Conservation (phyloP, 2,113 vertebrate genomes). For the Heterochromis multidens region DNA sequence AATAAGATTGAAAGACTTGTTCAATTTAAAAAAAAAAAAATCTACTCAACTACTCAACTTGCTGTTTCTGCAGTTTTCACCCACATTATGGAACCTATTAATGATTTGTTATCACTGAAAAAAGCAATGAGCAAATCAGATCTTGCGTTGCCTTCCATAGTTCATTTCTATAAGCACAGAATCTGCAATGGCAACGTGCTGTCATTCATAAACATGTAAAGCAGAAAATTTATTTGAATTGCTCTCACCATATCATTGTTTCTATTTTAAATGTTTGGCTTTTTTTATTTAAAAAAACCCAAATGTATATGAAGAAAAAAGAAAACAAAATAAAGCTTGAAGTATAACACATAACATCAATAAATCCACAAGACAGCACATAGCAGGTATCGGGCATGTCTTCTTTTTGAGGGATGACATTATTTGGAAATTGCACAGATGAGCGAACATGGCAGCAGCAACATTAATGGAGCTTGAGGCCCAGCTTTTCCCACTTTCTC, state of each 20-base stretch:
- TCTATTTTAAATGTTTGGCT: neutral
- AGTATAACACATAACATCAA: neutral
- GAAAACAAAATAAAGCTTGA: no score
- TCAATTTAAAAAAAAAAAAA: neutral
- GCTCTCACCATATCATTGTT: neutral
- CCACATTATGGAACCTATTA: neutral
- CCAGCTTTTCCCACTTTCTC: constrained; percentile 27
- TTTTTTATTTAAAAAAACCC: no score
- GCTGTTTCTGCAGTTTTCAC: neutral
- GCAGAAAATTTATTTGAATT: neutral
- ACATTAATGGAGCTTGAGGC: constrained; percentile 47
- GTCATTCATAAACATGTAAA: neutral
- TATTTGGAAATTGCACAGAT: constrained; percentile 62
- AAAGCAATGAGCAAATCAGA: neutral
- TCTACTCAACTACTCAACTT: no score
- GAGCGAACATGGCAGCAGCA: constrained; percentile 49
- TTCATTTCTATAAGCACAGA: neutral
- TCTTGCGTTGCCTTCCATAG: neutral
- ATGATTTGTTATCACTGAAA: neutral
- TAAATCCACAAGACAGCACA: neutral
- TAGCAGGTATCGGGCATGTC: neutral
- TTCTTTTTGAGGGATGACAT: constrained; percentile 36
- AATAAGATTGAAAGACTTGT: neutral
- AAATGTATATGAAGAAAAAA: no score
- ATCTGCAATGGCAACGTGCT: neutral